phyloP scores from a whole-genome alignment of 92 coral and sea anemone genomes.

The Paragorgia papillata region DNA sequence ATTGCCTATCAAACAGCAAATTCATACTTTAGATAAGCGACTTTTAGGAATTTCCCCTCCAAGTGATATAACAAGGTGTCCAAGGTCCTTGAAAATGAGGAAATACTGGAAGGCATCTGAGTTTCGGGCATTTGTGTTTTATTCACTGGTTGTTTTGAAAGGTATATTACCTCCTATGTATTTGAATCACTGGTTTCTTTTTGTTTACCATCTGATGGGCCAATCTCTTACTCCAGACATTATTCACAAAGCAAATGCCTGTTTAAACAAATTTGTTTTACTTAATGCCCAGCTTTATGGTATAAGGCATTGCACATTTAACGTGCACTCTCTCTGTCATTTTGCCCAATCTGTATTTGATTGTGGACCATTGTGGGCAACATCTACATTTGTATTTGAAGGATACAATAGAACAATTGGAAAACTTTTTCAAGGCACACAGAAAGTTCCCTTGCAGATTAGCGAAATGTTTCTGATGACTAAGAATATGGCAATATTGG shows the following conservation, averaged over 20 bases:
- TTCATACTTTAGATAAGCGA: background rate
- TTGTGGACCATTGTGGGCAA: conserved; percentile 1
- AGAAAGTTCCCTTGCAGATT: background rate
- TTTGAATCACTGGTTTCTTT: conserved; percentile 9
- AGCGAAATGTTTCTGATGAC: background rate
- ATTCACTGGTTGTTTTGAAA: conserved; percentile 7
- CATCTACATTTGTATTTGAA: background rate
- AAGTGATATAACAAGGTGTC: conserved; percentile 10
- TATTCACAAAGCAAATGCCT: background rate
- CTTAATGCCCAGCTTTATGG: background rate
- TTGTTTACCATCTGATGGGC: conserved; percentile 12
- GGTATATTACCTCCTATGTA: background rate
- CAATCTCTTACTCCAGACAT: background rate
- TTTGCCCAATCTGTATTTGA: background rate
- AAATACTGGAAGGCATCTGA: conserved; percentile 6
- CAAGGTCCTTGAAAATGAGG: background rate
- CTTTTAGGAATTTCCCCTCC: background rate
- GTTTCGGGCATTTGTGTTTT: conserved; percentile 2
- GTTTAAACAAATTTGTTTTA: background rate
- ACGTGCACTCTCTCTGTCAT: background rate
- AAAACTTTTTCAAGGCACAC: conserved; percentile 1
- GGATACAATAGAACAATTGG: background rate
- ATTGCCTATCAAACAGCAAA: background rate
- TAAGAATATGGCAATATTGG: background rate
- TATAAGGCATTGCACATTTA: background rate